A percentile compares a stretch with the other conserved stretches of the same genome.
Evolutionary conservation across 2,888 invertebrate species (phyloP).

Genomic region (Mamestra brassicae): DNA sequence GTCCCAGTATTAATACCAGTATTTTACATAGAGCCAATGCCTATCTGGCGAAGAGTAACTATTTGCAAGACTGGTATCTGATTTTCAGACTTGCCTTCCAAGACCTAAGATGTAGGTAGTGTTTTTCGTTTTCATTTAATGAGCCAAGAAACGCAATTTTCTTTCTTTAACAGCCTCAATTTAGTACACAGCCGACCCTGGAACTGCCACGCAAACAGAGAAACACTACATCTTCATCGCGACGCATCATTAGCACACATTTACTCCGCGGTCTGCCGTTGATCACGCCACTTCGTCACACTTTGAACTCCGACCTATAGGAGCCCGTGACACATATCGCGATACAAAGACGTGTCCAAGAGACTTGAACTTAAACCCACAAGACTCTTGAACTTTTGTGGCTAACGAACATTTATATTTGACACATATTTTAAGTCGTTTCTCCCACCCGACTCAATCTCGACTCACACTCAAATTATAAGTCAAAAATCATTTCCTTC

Average conservation of each 20-base stretch:
- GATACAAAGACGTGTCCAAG: constrained; percentile 32
- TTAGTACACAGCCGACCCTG: background rate
- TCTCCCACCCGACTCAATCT: no score
- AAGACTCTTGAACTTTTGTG: constrained; percentile 43
- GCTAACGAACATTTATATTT: no score
- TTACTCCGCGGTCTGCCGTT: constrained; percentile 10
- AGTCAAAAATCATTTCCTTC: no score
- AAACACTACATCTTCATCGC: constrained; percentile 14
- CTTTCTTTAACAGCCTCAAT: background rate
- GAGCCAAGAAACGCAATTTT: background rate
- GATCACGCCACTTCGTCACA: constrained; percentile 17
- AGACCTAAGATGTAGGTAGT: no score
- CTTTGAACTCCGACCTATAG: constrained; percentile 27
- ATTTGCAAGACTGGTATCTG: no score
- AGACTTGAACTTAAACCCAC: constrained; percentile 42
- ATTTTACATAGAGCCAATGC: no score
- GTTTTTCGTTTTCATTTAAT: no score
- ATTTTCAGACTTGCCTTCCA: no score
- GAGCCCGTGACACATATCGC: constrained; percentile 27
- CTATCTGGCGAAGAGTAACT: no score
- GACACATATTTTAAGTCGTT: no score
- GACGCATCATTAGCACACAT: constrained; percentile 7
- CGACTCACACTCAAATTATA: no score
- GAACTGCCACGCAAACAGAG: constrained; percentile 5
- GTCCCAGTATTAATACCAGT: no score